A percentile compares a stretch with the other conserved stretches of the same genome.
These are phyloP conservation scores for Caloenas nicobarica DNA, from an alignment of 2,113 vertebrate genomes.

Conservation along the genomic window DNA sequence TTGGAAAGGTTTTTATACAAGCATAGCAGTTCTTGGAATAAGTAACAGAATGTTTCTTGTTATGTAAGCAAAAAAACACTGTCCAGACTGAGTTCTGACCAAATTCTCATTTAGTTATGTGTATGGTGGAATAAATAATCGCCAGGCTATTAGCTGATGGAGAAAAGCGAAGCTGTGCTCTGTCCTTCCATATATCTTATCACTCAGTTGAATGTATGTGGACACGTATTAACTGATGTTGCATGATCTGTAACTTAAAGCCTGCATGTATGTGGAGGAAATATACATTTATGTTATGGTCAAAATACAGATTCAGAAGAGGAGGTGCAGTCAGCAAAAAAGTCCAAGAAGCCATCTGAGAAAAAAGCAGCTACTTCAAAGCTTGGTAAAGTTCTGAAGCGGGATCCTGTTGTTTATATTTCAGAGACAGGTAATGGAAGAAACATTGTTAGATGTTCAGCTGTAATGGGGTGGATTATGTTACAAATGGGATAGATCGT, in stretches of 20 bases:
- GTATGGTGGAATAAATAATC: not conserved
- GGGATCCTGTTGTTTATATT: slow-evolving; percentile 87
- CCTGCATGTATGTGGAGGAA: not conserved
- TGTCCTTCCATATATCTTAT: not conserved
- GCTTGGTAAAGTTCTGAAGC: slow-evolving; percentile 69
- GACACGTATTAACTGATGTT: not conserved
- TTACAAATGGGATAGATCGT: not conserved
- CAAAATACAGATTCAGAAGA: slow-evolving; percentile 85
- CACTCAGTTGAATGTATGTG: not conserved
- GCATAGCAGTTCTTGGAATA: not conserved
- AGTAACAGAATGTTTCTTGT: not conserved
- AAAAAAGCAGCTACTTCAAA: slow-evolving; percentile 71
- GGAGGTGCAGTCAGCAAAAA: slow-evolving; percentile 71
- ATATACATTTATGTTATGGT: slow-evolving; percentile 37
- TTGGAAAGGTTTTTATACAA: not conserved
- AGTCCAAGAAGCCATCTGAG: slow-evolving; percentile 74
- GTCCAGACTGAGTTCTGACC: not conserved
- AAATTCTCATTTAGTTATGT: not conserved
- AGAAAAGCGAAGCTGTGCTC: not conserved
- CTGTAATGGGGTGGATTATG: not conserved
- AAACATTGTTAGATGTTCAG: not conserved
- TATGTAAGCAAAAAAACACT: not conserved
- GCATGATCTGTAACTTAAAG: not conserved
- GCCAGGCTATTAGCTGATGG: not conserved
- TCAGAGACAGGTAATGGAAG: slow-evolving; percentile 90